Percentiles rank a stretch among this genome's conserved stretches.
Conservation (phyloP, 1,140 invertebrate genomes). For the Drosophila obscura region DNA sequence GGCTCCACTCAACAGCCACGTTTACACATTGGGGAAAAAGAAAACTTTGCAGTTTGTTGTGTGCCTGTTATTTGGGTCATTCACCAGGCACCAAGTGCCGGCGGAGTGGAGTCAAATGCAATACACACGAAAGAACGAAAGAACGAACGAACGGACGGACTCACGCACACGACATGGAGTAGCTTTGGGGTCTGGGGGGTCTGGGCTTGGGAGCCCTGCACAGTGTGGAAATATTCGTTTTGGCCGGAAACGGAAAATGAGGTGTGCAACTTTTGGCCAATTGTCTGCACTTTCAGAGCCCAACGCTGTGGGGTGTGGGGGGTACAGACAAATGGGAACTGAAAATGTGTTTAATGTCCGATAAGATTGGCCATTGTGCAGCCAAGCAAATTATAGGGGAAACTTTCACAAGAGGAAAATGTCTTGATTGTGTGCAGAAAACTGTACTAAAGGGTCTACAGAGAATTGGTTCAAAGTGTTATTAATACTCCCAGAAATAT, state of each 20-base stretch:
- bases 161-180: constrained; percentile 50
- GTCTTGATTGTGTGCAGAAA: too few relatives aligned
- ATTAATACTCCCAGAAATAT: too few relatives aligned
- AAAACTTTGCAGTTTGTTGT: constrained; percentile 54
- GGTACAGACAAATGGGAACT: constrained; percentile 26
- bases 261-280: constrained; percentile 56
- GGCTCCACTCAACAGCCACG: constrained; percentile 11
- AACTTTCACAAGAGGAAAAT: neutral
- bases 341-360: constrained; percentile 41
- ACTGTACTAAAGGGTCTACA: too few relatives aligned
- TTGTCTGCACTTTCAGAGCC: constrained; percentile 36
- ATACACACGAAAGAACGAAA: constrained; percentile 17
- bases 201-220: neutral
- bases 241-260: constrained; percentile 68
- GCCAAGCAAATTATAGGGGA: constrained; percentile 21
- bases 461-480: neutral
- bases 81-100: constrained; percentile 67
- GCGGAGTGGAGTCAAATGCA: constrained; percentile 44
- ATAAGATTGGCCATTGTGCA: constrained; percentile 21
- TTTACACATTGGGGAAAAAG: constrained; percentile 50
- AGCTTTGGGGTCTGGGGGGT: neutral
- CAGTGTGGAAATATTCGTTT: constrained; percentile 37
- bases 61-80: constrained; percentile 83
- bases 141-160: constrained; percentile 9
- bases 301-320: neutral